A percentile compares a stretch with the other conserved stretches of the same genome.
Conservation (phyloP, 2,888 invertebrate genomes). For the Eupithecia vulgata region DNA sequence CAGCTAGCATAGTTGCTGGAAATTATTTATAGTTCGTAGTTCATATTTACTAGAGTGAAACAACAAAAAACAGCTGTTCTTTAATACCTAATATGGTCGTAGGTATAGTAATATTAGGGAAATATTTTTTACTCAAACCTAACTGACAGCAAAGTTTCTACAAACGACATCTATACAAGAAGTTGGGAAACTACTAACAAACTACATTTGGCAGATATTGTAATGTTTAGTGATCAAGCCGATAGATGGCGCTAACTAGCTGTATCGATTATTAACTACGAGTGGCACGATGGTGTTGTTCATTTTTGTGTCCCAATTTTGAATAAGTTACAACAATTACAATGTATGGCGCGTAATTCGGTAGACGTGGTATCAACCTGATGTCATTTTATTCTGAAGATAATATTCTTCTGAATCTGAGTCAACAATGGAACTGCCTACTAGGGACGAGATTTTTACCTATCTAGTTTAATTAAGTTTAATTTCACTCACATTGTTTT, state of each 20-base stretch:
- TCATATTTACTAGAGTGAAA: background rate
- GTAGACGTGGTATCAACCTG: too few species aligned
- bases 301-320: background rate
- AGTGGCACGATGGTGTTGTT: background rate
- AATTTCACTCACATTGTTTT: background rate
- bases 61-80: background rate
- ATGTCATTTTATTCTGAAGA: background rate
- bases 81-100: conserved; percentile 24
- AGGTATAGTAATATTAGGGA: too few species aligned
- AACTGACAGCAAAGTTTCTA: background rate
- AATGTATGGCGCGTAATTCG: background rate
- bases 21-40: background rate
- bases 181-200: conserved; percentile 14
- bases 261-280: background rate
- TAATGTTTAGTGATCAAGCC: conserved; percentile 3
- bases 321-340: background rate
- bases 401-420: background rate
- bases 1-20: background rate
- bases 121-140: background rate
- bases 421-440: background rate
- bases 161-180: conserved; percentile 37
- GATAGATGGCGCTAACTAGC: conserved; percentile 22
- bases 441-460: too few species aligned
- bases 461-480: background rate
- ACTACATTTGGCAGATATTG: background rate